Evolutionary conservation across 2,797 vertebrate species (phyloP), one percentile per base, ranked within the genome.

Genomic region (Pampus argenteus): DNA sequence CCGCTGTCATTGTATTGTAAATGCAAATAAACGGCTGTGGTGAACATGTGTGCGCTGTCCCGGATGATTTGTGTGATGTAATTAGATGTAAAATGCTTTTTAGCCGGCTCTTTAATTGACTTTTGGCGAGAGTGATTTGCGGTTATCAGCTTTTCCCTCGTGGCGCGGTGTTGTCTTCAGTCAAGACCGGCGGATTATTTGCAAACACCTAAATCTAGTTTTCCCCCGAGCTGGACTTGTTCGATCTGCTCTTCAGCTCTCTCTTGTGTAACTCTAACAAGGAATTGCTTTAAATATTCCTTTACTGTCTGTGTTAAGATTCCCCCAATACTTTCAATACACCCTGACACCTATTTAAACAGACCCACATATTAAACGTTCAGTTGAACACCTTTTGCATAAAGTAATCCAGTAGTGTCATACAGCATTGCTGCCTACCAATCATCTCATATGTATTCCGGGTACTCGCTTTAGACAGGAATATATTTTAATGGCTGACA

Each of bases 41-140:
- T 52, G 82, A 85, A 84, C 85, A 80, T 71, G 87, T 78, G 74
- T 86, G 83, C 73, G 81, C 82, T 91, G 90, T 89, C 86, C n/a
- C 2, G 70, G 82, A 77, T 61, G 42, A 92, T 92, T 91, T 92
- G 87, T 87, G 87, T 57, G 77, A 85, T 89, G 91, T 92, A 93
- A 93, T 94, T 92, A 90, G 80, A 92, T 86, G 83, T 91, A 84
- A 88, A 91, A 91, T 86, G 85, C 79, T 90, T 92, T 92, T 93
- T 83, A 90, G 87, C 83, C 38, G 54, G 69, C 84, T 89, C 86
- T 92, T 93, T 91, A 92, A 94, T 94, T 93, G 89, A 88, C 89
- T 91, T 88, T 81, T 77, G 78, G 71, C 79, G 66, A 0, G 54
- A 85, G 84, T 91, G 92, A 94, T 93, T 91, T 93, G 91, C 74